phyloP scores from a whole-genome alignment of 2,888 invertebrate genomes.

The Oscheius sp. region DNA sequence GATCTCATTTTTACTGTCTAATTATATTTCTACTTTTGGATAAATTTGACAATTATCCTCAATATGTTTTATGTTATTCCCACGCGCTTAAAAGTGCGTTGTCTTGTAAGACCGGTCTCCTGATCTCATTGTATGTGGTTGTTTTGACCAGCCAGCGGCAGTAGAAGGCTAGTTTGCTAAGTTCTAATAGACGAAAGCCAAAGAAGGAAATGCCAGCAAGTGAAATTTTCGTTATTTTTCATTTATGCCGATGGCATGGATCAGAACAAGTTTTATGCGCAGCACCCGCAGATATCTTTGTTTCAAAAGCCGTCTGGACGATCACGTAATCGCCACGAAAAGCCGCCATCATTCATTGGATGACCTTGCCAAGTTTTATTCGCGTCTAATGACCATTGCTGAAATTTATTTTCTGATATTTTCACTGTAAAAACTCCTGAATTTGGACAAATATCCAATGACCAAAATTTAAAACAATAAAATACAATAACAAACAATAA shows the following conservation, averaged over 20 bases:
- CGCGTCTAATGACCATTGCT: too few species aligned
- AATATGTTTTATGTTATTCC: neutral
- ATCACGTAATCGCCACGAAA: neutral
- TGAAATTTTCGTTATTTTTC: too few species aligned
- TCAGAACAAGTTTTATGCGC: neutral
- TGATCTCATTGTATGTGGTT: slow-evolving; percentile 11
- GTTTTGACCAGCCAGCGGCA: neutral
- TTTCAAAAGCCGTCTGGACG: slow-evolving; percentile 1
- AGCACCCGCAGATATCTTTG: slow-evolving; percentile 4
- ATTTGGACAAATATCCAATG: too few species aligned
- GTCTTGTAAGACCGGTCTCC: neutral
- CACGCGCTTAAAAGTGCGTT: slow-evolving; percentile 23
- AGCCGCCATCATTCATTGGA: neutral
- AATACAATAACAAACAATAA: too few species aligned
- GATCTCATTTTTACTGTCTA: slow-evolving; percentile 10
- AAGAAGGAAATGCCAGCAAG: too few species aligned
- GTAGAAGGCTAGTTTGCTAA: too few species aligned
- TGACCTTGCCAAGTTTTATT: neutral
- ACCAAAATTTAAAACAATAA: too few species aligned
- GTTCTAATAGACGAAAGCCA: too few species aligned
- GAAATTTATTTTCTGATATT: too few species aligned
- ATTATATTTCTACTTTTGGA: neutral
- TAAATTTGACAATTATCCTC: neutral
- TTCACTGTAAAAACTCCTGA: too few species aligned
- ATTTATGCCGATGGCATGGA: too few species aligned